A percentile compares a stretch with the other conserved stretches of the same genome.
These are phyloP conservation scores for Dendrocincla tyrannina DNA, from an alignment of 2,797 vertebrate species.

Conservation along the genomic window DNA sequence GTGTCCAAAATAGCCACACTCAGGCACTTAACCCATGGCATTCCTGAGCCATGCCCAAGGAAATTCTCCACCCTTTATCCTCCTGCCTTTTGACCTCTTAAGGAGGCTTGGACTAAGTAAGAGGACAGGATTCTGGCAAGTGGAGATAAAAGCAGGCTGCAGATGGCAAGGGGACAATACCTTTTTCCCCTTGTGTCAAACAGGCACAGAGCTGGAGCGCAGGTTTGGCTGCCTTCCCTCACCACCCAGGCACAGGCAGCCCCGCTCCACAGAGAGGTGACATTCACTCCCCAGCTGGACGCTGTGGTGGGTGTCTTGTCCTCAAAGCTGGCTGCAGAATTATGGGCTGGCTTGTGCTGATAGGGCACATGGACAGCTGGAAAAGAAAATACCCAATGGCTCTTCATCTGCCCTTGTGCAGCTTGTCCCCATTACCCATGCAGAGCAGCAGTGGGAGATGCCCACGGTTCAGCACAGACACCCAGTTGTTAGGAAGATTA, in stretches of 20 bases:
- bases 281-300: neutral
- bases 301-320: neutral
- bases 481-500: neutral
- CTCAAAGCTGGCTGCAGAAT: neutral
- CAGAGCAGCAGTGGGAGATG: neutral
- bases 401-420: neutral
- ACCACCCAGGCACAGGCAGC: neutral
- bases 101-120: neutral
- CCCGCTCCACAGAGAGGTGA: too few relatives aligned
- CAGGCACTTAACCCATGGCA: fast-evolving
- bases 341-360: neutral
- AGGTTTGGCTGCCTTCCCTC: neutral
- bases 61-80: neutral
- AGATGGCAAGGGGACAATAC: neutral
- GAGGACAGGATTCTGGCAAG: neutral
- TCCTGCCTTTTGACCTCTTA: neutral
- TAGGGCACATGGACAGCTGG: fast-evolving
- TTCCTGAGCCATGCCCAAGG: neutral
- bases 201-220: neutral
- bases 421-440: neutral
- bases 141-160: neutral
- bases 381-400: neutral
- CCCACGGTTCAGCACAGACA: neutral
- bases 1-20: neutral
- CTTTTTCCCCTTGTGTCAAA: neutral